Evolutionary conservation across 2,888 invertebrate species (phyloP), one percentile per base, ranked within the genome.

Genomic region (Aproaerema taeniolella): DNA sequence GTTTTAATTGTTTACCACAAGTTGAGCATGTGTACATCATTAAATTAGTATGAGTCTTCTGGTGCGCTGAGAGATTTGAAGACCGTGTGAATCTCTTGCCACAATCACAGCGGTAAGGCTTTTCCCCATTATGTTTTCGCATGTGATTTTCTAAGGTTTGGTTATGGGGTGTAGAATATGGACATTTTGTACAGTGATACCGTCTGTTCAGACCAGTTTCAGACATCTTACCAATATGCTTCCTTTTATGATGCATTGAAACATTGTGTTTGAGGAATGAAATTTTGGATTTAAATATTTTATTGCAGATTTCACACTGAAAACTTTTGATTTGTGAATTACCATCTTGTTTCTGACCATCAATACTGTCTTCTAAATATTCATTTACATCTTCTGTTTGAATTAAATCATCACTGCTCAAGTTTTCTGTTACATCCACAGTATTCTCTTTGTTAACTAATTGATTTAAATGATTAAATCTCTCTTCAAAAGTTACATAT

Each of bases 1-100:
- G 80, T 61, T 87, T 87, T 45, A 87, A 87, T 57, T 87, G 86
- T 53, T 81, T 87, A 0, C 87, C 87, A 67, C 87, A 87, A 24
- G 61, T 49, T 2, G 75, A 57, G 50, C 87, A 87, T 7, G 79
- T 83, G 38, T 66, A 85, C 46, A 68, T 77, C 42, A 71, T 75
- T 16, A 56, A 57, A 30, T 58, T 49, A 47, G 77, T 86, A 41
- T 87, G 87, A 10, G 63, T 80, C 55, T 85, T 86, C 28, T 58
- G 61, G 55, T 87, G 87, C 25, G 85, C 77, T 38, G 71, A 55
- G 2, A 87, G 66, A 42, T 79, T 80, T 1, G 85, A 73, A 1
- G 76, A 68, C 47, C 87, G 87, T 2, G 85, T 78, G 47, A 87
- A 87, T 20, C 55, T 65, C 50, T 82, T 83, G 0, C 82, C 81